phyloP scores from a whole-genome alignment of 2,113 vertebrate genomes.

The Irena cyanogastra region DNA sequence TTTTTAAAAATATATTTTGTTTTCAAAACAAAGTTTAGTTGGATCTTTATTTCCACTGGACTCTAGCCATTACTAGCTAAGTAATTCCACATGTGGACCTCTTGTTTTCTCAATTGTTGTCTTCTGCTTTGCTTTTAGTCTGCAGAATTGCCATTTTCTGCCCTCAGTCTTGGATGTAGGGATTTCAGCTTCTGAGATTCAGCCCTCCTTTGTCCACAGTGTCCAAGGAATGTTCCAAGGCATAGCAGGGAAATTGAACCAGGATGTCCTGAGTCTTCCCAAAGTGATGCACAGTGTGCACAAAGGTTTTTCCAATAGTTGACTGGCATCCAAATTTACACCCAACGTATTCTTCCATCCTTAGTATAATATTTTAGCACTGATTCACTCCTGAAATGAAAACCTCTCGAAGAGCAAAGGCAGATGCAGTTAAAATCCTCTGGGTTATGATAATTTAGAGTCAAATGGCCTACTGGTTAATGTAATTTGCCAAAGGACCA shows the following conservation, averaged over 20 bases:
- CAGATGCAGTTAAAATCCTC: constrained; percentile 37
- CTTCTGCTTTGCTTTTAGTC: not conserved
- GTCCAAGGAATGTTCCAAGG: not conserved
- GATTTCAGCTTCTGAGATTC: not conserved
- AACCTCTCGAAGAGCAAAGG: constrained; percentile 59
- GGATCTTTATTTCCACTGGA: not conserved
- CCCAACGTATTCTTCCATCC: not conserved
- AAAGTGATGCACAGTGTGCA: not conserved
- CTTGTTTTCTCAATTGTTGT: not conserved
- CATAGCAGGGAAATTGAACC: not conserved
- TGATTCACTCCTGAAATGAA: constrained; percentile 70
- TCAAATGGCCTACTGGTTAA: constrained; percentile 31
- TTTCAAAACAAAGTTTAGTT: not conserved
- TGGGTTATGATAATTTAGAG: constrained; percentile 31
- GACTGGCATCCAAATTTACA: not conserved
- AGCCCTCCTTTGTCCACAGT: not conserved
- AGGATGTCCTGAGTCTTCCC: not conserved
- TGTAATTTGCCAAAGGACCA: constrained; percentile 46
- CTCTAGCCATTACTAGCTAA: not conserved
- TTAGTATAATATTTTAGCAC: constrained; percentile 70
- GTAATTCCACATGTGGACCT: not conserved
- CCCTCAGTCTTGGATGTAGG: not conserved
- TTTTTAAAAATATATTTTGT: not conserved
- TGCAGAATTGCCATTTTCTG: not conserved
- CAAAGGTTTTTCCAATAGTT: not conserved